phyloP scores from a whole-genome alignment of 2,113 vertebrate species.

The Oxyruncus cristatus region DNA sequence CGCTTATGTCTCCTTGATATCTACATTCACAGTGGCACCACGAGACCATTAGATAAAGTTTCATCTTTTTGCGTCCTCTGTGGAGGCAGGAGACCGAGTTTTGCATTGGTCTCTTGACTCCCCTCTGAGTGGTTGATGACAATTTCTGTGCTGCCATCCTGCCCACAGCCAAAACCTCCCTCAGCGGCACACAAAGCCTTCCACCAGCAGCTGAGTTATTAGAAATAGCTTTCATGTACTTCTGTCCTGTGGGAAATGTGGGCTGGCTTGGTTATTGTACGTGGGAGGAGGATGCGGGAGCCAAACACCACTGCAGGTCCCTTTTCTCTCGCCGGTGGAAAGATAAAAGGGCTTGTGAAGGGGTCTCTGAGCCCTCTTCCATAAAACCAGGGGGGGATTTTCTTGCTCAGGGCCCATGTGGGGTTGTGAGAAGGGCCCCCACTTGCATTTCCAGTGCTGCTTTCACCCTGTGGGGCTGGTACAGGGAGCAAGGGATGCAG shows the following conservation, averaged over 20 bases:
- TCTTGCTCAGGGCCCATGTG: not conserved
- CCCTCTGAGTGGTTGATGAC: not conserved
- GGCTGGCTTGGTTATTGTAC: rapidly evolving
- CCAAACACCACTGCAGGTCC: not conserved
- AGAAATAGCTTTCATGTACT: not conserved
- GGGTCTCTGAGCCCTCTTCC: not conserved
- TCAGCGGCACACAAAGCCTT: not conserved
- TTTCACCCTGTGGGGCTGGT: rapidly evolving
- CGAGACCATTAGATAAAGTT: not conserved
- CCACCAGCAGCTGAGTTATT: not conserved
- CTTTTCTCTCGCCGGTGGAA: not conserved
- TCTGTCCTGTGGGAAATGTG: not conserved
- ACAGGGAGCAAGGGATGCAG: not conserved
- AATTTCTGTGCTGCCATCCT: not conserved
- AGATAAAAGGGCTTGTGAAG: not conserved
- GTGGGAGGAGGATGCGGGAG: not conserved
- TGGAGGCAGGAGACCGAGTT: not conserved
- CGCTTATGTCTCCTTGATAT: not conserved
- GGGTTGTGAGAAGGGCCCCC: not conserved
- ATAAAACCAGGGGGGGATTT: not conserved
- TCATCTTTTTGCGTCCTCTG: not conserved
- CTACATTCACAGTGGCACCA: rapidly evolving
- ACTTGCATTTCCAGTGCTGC: not conserved
- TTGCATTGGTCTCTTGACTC: rapidly evolving
- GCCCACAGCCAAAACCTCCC: not conserved